These are phyloP conservation scores for Piliocolobus tephrosceles DNA, from an alignment of 2,113 vertebrate species.

Conservation along the genomic window DNA sequence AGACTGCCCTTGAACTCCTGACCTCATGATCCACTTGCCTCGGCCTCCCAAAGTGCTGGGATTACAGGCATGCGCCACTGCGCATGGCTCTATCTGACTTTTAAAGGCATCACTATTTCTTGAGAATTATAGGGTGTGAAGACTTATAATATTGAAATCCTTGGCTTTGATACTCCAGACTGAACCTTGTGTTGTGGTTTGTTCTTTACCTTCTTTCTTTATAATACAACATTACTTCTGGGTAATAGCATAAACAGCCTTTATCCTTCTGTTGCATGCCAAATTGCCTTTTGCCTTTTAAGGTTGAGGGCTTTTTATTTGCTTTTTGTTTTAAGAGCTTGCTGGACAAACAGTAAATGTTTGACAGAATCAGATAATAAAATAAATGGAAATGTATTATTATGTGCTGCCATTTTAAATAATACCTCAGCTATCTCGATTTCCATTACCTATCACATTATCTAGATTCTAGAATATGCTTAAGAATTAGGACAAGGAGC, in stretches of 20 bases:
- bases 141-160: neutral
- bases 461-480: neutral
- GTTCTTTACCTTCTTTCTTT: neutral
- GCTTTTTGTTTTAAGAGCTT: neutral
- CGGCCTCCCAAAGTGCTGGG: no score
- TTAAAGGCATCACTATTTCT: constrained; percentile 40
- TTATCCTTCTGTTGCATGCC: neutral
- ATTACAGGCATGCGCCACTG: no score
- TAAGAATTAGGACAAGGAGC: neutral
- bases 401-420: neutral
- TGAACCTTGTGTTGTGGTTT: constrained; percentile 29
- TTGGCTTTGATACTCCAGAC: neutral
- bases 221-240: neutral
- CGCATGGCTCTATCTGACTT: neutral
- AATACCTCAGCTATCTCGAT: neutral
- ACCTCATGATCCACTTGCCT: no score
- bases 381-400: neutral
- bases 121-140: neutral
- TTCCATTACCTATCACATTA: neutral
- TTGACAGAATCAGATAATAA: constrained; percentile 11
- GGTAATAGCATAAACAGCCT: neutral
- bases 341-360: neutral
- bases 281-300: neutral
- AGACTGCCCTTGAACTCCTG: no score
- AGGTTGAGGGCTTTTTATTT: neutral